phyloP scores from a whole-genome alignment of 2,888 invertebrate genomes.

The Andrena minutula region DNA sequence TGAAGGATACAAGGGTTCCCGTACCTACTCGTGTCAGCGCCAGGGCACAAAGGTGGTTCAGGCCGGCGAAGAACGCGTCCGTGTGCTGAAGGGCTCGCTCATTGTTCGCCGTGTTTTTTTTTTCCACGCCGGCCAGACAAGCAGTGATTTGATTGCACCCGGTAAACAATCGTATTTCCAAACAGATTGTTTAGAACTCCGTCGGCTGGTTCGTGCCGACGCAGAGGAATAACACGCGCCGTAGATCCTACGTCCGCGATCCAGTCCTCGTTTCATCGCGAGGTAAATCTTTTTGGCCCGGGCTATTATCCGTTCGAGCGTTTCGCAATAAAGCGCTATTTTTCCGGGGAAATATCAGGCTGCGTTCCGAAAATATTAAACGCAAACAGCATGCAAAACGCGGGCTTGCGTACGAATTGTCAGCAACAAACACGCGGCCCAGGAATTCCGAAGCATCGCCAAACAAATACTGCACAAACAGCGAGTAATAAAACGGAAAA shows the following conservation, averaged over 20 bases:
- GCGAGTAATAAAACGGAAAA: conserved; percentile 45
- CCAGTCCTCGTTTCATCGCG: neutral
- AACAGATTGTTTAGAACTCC: neutral
- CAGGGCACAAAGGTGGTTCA: conserved; percentile 7
- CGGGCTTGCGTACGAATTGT: conserved; percentile 15
- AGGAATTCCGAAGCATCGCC: conserved; percentile 15
- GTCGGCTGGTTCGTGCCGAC: neutral
- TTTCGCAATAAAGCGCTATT: conserved; percentile 39
- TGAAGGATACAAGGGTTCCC: neutral
- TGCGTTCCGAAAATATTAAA: conserved; percentile 48
- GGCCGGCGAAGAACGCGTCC: neutral
- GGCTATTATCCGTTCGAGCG: conserved; percentile 13
- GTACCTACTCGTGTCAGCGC: neutral
- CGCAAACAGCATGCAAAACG: conserved; percentile 35
- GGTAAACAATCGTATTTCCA: conserved; percentile 22
- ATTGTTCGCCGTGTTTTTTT: conserved; percentile 37
- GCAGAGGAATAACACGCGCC: neutral
- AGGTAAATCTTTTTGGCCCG: conserved; percentile 6
- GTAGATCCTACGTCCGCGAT: neutral
- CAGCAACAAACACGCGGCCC: conserved; percentile 35
- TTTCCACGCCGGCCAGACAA: conserved; percentile 21
- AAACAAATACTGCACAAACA: conserved; percentile 36
- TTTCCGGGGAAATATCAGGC: conserved; percentile 37
- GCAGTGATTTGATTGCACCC: neutral
- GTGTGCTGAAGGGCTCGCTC: neutral